These are phyloP conservation scores for Ceyx melanurus DNA, from an alignment of 2,113 vertebrate species.

Conservation along the genomic window DNA sequence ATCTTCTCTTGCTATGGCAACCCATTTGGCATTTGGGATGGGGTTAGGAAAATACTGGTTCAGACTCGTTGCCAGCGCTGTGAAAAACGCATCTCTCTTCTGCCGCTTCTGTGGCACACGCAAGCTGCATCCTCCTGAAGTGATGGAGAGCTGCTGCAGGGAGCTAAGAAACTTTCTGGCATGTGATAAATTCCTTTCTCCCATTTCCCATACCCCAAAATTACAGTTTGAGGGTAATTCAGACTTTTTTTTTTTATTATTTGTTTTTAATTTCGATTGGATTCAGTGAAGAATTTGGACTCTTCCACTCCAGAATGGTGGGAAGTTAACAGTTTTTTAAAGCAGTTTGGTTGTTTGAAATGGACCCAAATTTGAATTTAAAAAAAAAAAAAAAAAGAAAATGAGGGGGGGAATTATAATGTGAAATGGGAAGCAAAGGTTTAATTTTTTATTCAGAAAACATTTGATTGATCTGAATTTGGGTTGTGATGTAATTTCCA, in stretches of 20 bases:
- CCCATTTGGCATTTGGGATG: constrained; percentile 14
- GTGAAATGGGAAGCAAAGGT: background rate
- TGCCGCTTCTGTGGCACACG: background rate
- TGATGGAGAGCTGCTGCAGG: constrained; percentile 42
- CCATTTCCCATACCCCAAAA: background rate
- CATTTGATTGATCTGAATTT: background rate
- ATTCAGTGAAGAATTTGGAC: background rate
- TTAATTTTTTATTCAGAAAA: background rate
- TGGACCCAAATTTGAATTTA: background rate
- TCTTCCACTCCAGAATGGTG: background rate
- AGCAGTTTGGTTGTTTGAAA: background rate
- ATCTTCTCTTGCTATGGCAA: background rate
- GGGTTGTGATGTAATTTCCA: background rate
- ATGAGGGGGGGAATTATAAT: accelerated
- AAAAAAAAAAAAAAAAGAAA: background rate
- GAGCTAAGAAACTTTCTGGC: constrained; percentile 51
- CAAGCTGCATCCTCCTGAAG: constrained; percentile 8
- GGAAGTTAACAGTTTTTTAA: background rate
- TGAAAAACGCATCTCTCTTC: background rate
- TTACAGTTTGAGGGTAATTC: background rate
- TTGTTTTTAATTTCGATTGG: background rate
- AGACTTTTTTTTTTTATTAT: background rate
- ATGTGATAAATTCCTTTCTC: constrained; percentile 37
- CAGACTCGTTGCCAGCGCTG: background rate
- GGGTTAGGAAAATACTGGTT: constrained; percentile 33